Evolutionary conservation across 2,888 invertebrate species (phyloP).

Genomic region (Helleia helle): DNA sequence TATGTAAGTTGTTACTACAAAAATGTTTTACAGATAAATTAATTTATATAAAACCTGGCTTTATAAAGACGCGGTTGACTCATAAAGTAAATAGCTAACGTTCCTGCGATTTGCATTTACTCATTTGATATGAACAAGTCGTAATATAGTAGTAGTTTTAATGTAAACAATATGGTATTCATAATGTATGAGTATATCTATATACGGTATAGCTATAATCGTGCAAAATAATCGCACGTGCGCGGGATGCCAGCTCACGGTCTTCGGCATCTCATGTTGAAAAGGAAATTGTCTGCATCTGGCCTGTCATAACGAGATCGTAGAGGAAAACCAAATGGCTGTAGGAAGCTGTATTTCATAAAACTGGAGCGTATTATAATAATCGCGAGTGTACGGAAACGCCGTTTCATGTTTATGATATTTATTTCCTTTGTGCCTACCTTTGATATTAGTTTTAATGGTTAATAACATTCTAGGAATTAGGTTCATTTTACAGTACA

Average conservation of each 20-base stretch:
- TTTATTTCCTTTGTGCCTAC: neutral
- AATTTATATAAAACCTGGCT: too few relatives aligned
- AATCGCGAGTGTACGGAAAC: constrained; percentile 6
- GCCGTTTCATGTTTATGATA: neutral
- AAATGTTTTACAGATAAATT: too few relatives aligned
- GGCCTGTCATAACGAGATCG: constrained; percentile 34
- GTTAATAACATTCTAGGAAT: too few relatives aligned
- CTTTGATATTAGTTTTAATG: neutral
- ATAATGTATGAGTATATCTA: neutral
- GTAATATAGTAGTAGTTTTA: neutral
- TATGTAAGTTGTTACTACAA: too few relatives aligned
- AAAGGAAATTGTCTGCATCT: constrained; percentile 52
- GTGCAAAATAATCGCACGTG: constrained; percentile 6
- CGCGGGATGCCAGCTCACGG: constrained; percentile 16
- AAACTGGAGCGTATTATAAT: constrained; percentile 27
- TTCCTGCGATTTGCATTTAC: too few relatives aligned
- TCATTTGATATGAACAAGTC: too few relatives aligned
- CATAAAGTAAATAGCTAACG: too few relatives aligned
- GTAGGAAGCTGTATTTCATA: constrained; percentile 41
- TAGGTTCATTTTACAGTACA: too few relatives aligned
- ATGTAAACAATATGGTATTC: neutral
- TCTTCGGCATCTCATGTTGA: constrained; percentile 28
- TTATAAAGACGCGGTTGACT: too few relatives aligned
- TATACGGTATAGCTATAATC: neutral
- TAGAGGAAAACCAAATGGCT: constrained; percentile 46